These are phyloP conservation scores for Odontothrips loti DNA, from an alignment of 2,888 invertebrate genomes.

Conservation along the genomic window DNA sequence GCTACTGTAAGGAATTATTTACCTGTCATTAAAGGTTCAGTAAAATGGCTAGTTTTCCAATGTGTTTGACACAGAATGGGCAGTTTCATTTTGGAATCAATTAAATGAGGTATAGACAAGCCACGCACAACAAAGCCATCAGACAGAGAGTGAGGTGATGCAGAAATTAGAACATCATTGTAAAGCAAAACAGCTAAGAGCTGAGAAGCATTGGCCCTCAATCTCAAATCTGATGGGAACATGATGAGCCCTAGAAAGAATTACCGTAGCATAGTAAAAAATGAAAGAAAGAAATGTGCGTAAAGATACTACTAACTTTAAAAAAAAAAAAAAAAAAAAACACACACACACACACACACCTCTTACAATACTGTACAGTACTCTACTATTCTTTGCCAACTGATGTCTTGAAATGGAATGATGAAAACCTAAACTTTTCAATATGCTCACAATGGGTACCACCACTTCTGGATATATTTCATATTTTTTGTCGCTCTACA, in stretches of 20 bases:
- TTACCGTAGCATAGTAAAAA: slow-evolving; percentile 26
- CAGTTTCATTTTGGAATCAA: slow-evolving; percentile 47
- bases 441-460: slow-evolving; percentile 29
- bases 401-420: neutral
- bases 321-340: no score
- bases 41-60: slow-evolving; percentile 49
- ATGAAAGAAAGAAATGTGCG: no score
- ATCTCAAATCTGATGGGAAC: slow-evolving; percentile 53
- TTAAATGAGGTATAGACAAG: slow-evolving; percentile 50
- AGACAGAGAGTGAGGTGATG: slow-evolving; percentile 35
- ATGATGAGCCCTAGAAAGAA: slow-evolving; percentile 51
- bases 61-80: slow-evolving; percentile 52
- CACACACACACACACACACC: no score
- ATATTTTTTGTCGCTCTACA: slow-evolving; percentile 29
- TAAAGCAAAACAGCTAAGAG: slow-evolving; percentile 52
- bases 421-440: slow-evolving; percentile 28
- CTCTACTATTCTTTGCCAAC: neutral
- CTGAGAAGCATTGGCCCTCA: slow-evolving; percentile 50
- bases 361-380: neutral
- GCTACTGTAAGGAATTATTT: slow-evolving; percentile 34
- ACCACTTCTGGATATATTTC: slow-evolving; percentile 30
- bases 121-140: slow-evolving; percentile 39
- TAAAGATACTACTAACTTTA: slow-evolving; percentile 24
- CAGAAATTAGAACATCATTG: slow-evolving; percentile 48
- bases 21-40: slow-evolving; percentile 44